Percentiles rank a stretch among this genome's conserved stretches.
Evolutionary conservation across 2,797 vertebrate genomes (phyloP).

Genomic region (Acropternis orthonyx): DNA sequence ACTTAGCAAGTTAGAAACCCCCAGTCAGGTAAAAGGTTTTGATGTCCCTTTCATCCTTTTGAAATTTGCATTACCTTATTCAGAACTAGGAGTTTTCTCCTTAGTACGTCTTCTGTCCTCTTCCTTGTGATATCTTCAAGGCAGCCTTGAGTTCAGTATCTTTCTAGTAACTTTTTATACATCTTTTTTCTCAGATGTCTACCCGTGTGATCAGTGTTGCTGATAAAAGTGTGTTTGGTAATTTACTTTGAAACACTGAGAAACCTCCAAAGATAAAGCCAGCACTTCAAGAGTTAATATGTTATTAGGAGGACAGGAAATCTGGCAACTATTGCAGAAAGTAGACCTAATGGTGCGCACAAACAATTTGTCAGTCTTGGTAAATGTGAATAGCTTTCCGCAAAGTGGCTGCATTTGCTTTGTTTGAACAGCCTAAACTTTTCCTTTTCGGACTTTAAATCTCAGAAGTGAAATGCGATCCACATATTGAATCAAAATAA

Average conservation of each 20-base stretch:
- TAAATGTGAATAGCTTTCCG: constrained; percentile 78
- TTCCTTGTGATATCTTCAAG: background rate
- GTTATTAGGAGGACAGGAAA: constrained; percentile 82
- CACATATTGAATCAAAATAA: constrained; percentile 76
- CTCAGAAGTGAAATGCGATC: constrained; percentile 83
- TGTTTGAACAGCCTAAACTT: constrained; percentile 80
- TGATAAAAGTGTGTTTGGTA: background rate
- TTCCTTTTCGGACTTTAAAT: constrained; percentile 78
- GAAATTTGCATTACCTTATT: background rate
- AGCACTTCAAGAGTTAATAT: constrained; percentile 75
- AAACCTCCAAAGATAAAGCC: constrained; percentile 44
- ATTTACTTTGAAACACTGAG: background rate
- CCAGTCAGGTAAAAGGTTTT: background rate
- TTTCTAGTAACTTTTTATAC: background rate
- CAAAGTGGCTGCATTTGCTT: constrained; percentile 77
- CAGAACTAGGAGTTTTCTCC: background rate
- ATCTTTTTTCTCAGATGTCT: background rate
- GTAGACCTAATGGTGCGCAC: constrained; percentile 79
- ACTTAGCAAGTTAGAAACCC: background rate
- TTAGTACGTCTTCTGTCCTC: background rate
- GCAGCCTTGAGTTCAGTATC: background rate
- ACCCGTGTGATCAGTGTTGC: background rate
- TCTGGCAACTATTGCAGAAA: constrained; percentile 83
- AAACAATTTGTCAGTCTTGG: constrained; percentile 83
- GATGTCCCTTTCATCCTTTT: background rate